Percentiles rank a stretch among this genome's conserved stretches.
Conservation (phyloP, 2,888 invertebrate genomes). For the Adela reaumurella region DNA sequence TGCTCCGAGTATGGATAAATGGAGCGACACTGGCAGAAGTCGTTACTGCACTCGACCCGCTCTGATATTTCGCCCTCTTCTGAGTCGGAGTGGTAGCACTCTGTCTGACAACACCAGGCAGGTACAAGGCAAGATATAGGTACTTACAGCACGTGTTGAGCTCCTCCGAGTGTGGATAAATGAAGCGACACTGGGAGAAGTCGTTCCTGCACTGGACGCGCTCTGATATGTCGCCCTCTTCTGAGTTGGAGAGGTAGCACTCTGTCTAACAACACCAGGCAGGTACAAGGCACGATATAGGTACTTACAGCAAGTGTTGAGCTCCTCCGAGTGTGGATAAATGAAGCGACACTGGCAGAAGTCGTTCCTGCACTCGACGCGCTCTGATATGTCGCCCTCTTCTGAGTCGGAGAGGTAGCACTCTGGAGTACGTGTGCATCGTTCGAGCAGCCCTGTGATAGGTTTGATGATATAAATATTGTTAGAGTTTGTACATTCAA, state of each 20-base stretch:
- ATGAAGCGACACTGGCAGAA: slow-evolving; percentile 36
- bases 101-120: too few species aligned
- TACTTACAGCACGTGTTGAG: slow-evolving; percentile 28
- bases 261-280: too few species aligned
- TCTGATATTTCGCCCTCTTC: slow-evolving; percentile 19
- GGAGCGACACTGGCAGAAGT: slow-evolving; percentile 37
- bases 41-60: slow-evolving; percentile 33
- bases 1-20: slow-evolving; percentile 29
- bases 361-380: slow-evolving; percentile 35
- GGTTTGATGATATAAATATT: slow-evolving; percentile 17
- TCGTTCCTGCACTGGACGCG: slow-evolving; percentile 35
- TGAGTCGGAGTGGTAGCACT: too few species aligned
- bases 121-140: too few species aligned
- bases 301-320: slow-evolving; percentile 31
- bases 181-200: slow-evolving; percentile 34
- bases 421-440: slow-evolving; percentile 24
- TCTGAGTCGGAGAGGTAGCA: too few species aligned
- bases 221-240: slow-evolving; percentile 18
- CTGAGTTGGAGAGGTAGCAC: too few species aligned
- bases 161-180: slow-evolving; percentile 28
- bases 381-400: slow-evolving; percentile 18
- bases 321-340: slow-evolving; percentile 27
- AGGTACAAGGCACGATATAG: too few species aligned
- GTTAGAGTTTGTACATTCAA: too few species aligned
- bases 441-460: slow-evolving; percentile 26